These are phyloP conservation scores for Hypocryptadius cinnamomeus DNA, from an alignment of 2,113 vertebrate genomes.

Conservation along the genomic window DNA sequence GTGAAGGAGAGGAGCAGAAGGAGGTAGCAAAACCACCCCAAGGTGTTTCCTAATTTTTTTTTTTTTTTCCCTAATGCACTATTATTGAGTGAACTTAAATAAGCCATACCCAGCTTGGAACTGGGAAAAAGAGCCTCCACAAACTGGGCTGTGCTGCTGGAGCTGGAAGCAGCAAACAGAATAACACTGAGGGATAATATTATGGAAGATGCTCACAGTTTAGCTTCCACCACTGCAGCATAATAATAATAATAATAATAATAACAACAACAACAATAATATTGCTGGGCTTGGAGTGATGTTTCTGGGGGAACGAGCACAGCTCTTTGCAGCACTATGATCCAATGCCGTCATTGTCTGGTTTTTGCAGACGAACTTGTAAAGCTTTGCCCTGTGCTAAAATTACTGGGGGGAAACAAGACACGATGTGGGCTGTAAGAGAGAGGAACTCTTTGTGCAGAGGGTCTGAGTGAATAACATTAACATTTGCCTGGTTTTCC, in stretches of 20 bases:
- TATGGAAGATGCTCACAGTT: background rate
- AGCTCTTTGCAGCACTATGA: background rate
- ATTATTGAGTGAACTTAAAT: background rate
- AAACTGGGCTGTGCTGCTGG: background rate
- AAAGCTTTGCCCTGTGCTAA: background rate
- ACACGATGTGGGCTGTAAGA: rapidly evolving
- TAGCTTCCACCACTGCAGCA: background rate
- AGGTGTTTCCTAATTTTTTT: background rate
- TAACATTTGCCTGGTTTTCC: background rate
- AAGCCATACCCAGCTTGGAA: background rate
- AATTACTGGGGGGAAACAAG: background rate
- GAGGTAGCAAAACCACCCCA: background rate
- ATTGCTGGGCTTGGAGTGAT: background rate
- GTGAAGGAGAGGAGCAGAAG: background rate
- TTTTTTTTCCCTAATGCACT: rapidly evolving
- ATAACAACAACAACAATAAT: rapidly evolving
- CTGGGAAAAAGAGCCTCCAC: background rate
- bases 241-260: rapidly evolving
- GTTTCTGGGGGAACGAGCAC: background rate
- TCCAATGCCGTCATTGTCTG: background rate
- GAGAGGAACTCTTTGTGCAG: background rate
- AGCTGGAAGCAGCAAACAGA: background rate
- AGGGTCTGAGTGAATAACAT: rapidly evolving
- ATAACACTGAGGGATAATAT: too few species aligned
- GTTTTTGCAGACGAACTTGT: background rate